A percentile compares a stretch with the other conserved stretches of the same genome.
These are phyloP conservation scores for Agrilus mali DNA, from an alignment of 2,888 invertebrate species.

Conservation along the genomic window DNA sequence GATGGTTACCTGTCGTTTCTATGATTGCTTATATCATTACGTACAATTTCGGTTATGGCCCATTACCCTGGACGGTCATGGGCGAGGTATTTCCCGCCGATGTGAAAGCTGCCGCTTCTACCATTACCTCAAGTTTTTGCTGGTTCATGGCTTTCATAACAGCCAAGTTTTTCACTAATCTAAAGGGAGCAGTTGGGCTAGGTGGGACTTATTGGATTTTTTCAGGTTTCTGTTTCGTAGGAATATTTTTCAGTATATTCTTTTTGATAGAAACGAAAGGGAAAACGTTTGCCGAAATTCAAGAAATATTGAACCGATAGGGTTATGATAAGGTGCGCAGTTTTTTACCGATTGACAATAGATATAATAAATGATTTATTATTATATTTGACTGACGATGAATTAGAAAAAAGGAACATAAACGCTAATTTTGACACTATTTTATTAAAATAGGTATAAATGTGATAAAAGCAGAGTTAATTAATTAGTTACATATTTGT, in stretches of 20 bases:
- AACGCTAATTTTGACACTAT: no score
- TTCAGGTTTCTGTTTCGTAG: conserved; percentile 40
- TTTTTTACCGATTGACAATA: no score
- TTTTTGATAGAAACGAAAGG: conserved; percentile 79
- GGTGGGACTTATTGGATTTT: conserved; percentile 62
- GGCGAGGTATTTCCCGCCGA: conserved; percentile 65
- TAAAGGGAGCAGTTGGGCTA: conserved; percentile 45
- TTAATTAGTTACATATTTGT: no score
- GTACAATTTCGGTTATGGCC: conserved; percentile 44
- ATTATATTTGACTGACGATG: no score
- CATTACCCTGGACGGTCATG: conserved; percentile 65
- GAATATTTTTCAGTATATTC: conserved; percentile 58
- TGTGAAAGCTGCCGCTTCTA: conserved; percentile 57
- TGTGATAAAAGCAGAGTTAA: no score
- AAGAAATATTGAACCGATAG: conserved; percentile 39
- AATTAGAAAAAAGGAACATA: no score
- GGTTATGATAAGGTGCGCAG: no score
- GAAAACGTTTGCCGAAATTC: conserved; percentile 66
- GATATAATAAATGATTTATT: no score
- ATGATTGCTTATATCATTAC: neutral
- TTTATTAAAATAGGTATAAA: no score
- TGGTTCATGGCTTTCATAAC: conserved; percentile 60
- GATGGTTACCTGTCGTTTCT: neutral
- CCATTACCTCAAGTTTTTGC: conserved; percentile 60
- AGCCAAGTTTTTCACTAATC: conserved; percentile 49